Evolutionary conservation across 2,888 invertebrate species (phyloP).

Genomic region (Dasysyrphus tricinctus): DNA sequence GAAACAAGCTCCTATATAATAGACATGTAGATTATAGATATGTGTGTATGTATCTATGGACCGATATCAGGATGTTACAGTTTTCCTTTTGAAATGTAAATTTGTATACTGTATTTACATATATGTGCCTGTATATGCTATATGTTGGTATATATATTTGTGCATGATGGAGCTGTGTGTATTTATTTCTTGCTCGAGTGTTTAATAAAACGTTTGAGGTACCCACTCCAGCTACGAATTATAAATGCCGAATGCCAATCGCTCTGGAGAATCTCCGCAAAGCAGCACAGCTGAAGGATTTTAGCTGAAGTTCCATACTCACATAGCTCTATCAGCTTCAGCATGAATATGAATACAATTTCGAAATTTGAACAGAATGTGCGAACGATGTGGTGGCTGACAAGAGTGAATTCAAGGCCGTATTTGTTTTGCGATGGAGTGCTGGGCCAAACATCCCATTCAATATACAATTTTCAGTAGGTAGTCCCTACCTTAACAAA

Average conservation of each 20-base stretch:
- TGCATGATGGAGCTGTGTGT: constrained; percentile 1
- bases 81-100: constrained; percentile 73
- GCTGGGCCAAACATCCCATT: neutral
- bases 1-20: constrained; percentile 15
- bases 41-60: neutral
- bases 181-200: constrained; percentile 43
- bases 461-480: neutral
- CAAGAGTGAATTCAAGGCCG: neutral
- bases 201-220: constrained; percentile 76
- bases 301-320: constrained; percentile 34
- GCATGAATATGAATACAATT: constrained; percentile 75
- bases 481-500: neutral
- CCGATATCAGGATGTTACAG: constrained; percentile 68
- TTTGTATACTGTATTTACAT: constrained; percentile 5
- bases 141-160: neutral
- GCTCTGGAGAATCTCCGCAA: constrained; percentile 49
- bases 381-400: constrained; percentile 32
- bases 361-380: constrained; percentile 71
- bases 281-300: constrained; percentile 67
- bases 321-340: constrained; percentile 43
- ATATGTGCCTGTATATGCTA: neutral
- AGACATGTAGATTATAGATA: neutral
- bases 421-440: neutral
- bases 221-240: constrained; percentile 72
- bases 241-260: constrained; percentile 75